Evolutionary conservation across 2,888 invertebrate species (phyloP).

Genomic region (Cantharis rustica): DNA sequence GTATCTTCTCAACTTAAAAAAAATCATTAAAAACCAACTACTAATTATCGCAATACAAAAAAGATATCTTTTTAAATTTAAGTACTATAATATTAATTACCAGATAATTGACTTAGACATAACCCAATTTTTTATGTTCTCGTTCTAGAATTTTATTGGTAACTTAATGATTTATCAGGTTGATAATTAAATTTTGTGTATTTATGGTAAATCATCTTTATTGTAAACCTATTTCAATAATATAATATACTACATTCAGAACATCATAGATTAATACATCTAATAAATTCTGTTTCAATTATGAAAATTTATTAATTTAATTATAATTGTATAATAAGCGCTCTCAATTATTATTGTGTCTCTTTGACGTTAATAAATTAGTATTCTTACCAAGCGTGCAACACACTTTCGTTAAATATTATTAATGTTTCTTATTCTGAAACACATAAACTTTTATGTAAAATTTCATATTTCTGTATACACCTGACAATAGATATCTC

Average conservation of each 20-base stretch:
- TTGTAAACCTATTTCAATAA: not conserved
- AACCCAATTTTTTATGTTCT: conserved; percentile 6
- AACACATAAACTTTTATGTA: not conserved
- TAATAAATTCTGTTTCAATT: not conserved
- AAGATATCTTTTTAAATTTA: too few species aligned
- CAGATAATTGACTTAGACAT: not conserved
- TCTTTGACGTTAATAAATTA: not conserved
- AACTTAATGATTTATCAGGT: conserved; percentile 10
- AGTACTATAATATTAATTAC: not conserved
- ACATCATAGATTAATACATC: not conserved
- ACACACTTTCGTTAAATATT: not conserved
- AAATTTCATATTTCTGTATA: not conserved
- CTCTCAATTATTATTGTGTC: not conserved
- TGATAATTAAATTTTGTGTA: conserved; percentile 14
- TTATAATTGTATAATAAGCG: not conserved
- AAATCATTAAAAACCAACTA: not conserved
- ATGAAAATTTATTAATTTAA: not conserved
- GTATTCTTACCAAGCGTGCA: not conserved
- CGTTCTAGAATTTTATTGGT: conserved; percentile 7
- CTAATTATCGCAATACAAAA: not conserved
- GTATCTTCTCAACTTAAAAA: not conserved
- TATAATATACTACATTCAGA: not conserved
- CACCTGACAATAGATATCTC: not conserved
- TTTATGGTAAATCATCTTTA: not conserved
- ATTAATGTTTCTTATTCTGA: not conserved